Conservation (phyloP, 2,888 invertebrate genomes). For the Lamellibrachia satsuma region DNA sequence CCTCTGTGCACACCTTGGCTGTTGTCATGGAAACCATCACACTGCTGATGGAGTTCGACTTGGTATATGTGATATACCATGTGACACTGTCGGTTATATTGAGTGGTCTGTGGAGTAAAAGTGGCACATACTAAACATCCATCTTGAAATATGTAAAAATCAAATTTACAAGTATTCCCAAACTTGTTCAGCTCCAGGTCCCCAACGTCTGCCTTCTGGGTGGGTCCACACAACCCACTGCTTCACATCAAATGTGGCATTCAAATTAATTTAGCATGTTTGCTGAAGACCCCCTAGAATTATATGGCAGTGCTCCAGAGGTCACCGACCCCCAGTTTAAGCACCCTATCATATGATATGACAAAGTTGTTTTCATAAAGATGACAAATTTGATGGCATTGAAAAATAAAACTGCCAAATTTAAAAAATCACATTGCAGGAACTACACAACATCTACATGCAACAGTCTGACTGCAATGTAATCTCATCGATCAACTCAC, state of each 20-base stretch:
- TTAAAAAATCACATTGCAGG: background rate
- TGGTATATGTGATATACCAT: slow-evolving; percentile 27
- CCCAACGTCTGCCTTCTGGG: background rate
- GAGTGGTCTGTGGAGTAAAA: slow-evolving; percentile 21
- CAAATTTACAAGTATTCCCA: background rate
- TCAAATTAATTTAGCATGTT: background rate
- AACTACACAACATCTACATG: background rate
- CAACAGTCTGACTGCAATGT: background rate
- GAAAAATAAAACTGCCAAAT: background rate
- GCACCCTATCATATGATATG: background rate
- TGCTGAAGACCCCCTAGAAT: background rate
- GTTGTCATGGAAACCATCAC: slow-evolving; percentile 20
- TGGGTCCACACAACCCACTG: background rate
- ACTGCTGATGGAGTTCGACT: slow-evolving; percentile 22
- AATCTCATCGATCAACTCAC: slow-evolving; percentile 35
- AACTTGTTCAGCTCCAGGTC: background rate
- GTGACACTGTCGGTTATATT: background rate
- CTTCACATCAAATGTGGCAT: background rate
- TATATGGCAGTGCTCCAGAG: background rate
- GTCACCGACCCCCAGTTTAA: background rate
- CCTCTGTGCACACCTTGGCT: background rate
- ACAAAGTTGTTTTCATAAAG: background rate
- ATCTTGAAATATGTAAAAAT: background rate
- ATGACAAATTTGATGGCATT: background rate
- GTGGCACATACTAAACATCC: background rate